phyloP scores from a whole-genome alignment of 1,140 invertebrate genomes.

The Gryon sp. region DNA sequence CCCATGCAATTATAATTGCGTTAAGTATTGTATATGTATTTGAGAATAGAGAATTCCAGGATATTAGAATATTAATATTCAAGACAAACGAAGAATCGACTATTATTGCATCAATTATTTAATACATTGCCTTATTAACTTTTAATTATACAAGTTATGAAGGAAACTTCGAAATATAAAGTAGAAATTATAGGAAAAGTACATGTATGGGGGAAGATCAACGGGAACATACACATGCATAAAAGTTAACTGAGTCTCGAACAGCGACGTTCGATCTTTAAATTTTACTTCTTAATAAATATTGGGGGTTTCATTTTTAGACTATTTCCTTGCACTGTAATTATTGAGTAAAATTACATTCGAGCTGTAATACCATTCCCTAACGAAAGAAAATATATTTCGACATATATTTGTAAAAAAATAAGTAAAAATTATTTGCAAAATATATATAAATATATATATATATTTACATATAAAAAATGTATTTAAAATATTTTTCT shows the following conservation, averaged over 20 bases:
- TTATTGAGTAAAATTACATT: too few relatives aligned
- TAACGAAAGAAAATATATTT: too few relatives aligned
- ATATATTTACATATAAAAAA: background rate
- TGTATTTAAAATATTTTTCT: too few relatives aligned
- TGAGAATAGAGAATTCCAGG: conserved; percentile 4
- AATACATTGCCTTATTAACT: conserved; percentile 31
- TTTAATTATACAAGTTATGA: conserved; percentile 38
- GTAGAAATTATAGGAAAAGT: conserved; percentile 26
- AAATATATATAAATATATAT: too few relatives aligned
- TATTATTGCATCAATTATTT: conserved; percentile 33
- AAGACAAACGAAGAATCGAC: conserved; percentile 9
- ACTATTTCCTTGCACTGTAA: too few relatives aligned
- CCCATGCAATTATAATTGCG: background rate
- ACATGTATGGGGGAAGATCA: conserved; percentile 5
- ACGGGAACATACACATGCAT: conserved; percentile 6
- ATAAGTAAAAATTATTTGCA: too few relatives aligned
- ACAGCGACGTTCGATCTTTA: conserved; percentile 1
- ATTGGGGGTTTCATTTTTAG: too few relatives aligned
- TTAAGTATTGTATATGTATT: background rate
- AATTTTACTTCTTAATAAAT: too few relatives aligned
- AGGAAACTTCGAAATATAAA: conserved; percentile 35
- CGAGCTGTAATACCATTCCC: too few relatives aligned
- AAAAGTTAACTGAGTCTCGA: background rate
- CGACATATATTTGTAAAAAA: too few relatives aligned
- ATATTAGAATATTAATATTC: conserved; percentile 42